Evolutionary conservation across 2,797 vertebrate species (phyloP).

Genomic region (Euphonia xanthogaster): DNA sequence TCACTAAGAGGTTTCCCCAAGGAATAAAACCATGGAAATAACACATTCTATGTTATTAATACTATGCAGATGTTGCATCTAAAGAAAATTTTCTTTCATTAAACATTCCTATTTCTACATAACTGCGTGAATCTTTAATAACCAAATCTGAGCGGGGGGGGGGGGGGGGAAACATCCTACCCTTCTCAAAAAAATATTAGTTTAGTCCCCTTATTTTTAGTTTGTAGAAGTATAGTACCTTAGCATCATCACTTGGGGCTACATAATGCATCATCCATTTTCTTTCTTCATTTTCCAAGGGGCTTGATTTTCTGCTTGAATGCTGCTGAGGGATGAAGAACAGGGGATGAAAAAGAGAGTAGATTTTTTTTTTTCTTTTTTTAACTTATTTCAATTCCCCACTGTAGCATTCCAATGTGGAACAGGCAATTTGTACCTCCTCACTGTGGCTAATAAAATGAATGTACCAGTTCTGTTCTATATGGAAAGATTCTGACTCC

Average conservation of each 20-base stretch:
- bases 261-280: not conserved
- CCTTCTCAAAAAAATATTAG: not conserved
- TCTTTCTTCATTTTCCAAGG: not conserved
- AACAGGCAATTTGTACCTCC: not conserved
- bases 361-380: not conserved
- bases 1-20: not conserved
- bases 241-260: not conserved
- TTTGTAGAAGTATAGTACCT: slow-evolving; percentile 30
- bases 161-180: rapidly evolving
- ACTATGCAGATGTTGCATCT: not conserved
- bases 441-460: not conserved
- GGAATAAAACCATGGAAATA: not conserved
- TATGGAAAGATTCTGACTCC: not conserved
- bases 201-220: not conserved
- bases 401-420: not conserved
- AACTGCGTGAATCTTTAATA: not conserved
- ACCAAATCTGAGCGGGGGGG: rapidly evolving
- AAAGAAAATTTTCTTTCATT: not conserved
- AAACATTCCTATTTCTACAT: not conserved
- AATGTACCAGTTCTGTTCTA: rapidly evolving
- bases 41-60: not conserved
- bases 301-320: not conserved
- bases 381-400: not conserved
- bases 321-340: not conserved
- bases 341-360: not conserved